These are phyloP conservation scores for Nephrotoma appendiculata DNA, from an alignment of 2,888 invertebrate species.

Conservation along the genomic window DNA sequence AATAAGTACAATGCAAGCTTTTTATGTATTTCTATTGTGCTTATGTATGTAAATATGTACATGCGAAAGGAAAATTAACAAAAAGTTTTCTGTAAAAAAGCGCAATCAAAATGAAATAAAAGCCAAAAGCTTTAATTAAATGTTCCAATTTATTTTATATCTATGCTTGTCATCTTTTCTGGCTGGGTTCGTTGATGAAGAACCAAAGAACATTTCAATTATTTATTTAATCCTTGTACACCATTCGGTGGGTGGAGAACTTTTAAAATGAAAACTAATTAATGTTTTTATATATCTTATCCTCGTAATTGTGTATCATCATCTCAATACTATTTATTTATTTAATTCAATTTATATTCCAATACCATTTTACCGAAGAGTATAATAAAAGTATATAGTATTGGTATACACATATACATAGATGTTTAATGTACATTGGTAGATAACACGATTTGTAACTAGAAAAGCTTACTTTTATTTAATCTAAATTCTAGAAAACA, in stretches of 20 bases:
- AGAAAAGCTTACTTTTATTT: no score
- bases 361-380: neutral
- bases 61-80: neutral
- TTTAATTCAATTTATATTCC: neutral
- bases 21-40: neutral
- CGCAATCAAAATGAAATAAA: neutral
- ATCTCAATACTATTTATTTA: neutral
- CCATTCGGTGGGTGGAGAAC: neutral
- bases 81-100: neutral
- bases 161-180: neutral
- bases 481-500: no score
- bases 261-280: neutral
- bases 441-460: neutral
- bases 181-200: neutral
- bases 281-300: neutral
- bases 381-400: neutral
- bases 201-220: neutral
- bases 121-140: neutral
- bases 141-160: neutral
- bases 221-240: neutral
- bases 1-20: neutral
- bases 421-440: neutral
- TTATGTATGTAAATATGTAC: neutral
- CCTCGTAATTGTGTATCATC: neutral
- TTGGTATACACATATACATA: neutral